Evolutionary conservation across 2,888 invertebrate genomes (phyloP), one percentile per base, ranked within the genome.

Genomic region (Tricholauxania praeusta): DNA sequence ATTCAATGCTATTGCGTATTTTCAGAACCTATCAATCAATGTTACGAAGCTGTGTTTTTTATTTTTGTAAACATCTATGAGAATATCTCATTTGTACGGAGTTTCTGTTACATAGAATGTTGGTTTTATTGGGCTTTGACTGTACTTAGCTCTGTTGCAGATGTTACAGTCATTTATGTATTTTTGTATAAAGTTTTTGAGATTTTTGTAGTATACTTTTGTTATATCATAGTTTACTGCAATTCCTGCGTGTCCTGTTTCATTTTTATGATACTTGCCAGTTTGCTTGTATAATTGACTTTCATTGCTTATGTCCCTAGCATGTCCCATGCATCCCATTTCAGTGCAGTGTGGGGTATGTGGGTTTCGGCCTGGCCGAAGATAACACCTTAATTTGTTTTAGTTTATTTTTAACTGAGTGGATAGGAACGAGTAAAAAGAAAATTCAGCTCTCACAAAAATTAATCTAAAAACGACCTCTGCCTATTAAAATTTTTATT

Each of bases 171-270:
- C 73, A 22, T 75, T 74, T 22, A 76, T 78, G 53, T 69, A 76
- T 68, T 74, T 78, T 19, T 76, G 72, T 22, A 74, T 65, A 52
- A 62, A 71, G 47, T 22, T 14, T 67, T 74, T 75, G 51, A 75
- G 57, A 55, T 75, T 75, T 63, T 72, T 72, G 22, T 22, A 39
- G 71, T 71, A 60, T 77, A 76, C 15, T 74, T 76, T 1, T 19
- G 10, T 76, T 59, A 71, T 76, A 62, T 75, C 73, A 59, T 76
- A 74, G 49, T 78, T 76, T 68, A 74, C 69, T 22, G 72, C 75
- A 39, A 75, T 76, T 8, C 76, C 73, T 60, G 73, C 72, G 67
- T 77, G 75, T 14, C 75, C 66, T 14, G 74, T 76, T 70, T 77
- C 78, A 53, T 74, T 72, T 19, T 74, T 75, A 48, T 78, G 76